phyloP scores from a whole-genome alignment of 2,113 vertebrate species.

The Carassius carassius region DNA sequence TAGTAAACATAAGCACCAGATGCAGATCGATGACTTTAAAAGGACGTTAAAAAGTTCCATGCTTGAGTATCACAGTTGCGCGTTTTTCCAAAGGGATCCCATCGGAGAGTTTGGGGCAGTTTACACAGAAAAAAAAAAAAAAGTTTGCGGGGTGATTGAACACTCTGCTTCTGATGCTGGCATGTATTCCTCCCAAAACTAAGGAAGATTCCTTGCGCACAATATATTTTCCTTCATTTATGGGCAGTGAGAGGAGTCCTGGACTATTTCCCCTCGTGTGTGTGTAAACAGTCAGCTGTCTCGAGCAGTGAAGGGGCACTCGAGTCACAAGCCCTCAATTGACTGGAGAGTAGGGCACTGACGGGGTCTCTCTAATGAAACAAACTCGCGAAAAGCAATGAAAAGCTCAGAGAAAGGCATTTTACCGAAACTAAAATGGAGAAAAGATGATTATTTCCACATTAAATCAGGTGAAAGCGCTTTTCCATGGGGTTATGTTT shows the following conservation, averaged over 20 bases:
- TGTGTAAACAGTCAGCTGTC: slow-evolving; percentile 33
- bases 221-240: neutral
- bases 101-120: neutral
- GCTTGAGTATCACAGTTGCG: neutral
- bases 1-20: slow-evolving; percentile 18
- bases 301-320: neutral
- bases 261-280: neutral
- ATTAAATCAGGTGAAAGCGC: neutral
- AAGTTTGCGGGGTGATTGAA: neutral
- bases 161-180: neutral
- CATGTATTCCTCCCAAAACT: neutral
- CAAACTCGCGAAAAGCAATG: too few species aligned
- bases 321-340: slow-evolving; percentile 27
- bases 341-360: slow-evolving; percentile 20
- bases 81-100: neutral
- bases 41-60: neutral
- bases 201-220: neutral
- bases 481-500: neutral
- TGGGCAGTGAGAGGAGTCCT: neutral
- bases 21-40: slow-evolving; percentile 33
- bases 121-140: neutral
- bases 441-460: neutral
- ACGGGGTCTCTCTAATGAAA: neutral
- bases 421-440: neutral
- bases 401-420: neutral